These are phyloP conservation scores for Drosophila lutescens DNA, from an alignment of 2,888 invertebrate genomes.

Conservation along the genomic window DNA sequence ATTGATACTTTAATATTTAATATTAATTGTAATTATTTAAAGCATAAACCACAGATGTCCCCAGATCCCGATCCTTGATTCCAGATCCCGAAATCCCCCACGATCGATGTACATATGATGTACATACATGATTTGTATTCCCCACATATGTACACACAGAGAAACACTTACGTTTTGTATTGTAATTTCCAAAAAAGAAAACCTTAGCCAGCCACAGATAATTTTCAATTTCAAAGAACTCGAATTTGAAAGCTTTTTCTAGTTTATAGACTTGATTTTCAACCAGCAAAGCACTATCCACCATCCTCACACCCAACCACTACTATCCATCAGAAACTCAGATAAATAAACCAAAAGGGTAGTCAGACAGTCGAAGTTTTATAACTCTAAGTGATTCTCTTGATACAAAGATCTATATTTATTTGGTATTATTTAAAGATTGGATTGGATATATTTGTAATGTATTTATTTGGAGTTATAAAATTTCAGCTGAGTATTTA, in stretches of 20 bases:
- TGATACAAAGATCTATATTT: neutral
- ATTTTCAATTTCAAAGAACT: constrained; percentile 38
- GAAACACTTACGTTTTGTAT: constrained; percentile 24
- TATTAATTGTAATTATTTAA: constrained; percentile 76
- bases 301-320: constrained; percentile 18
- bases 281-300: constrained; percentile 28
- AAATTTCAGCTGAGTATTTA: neutral
- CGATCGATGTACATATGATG: constrained; percentile 26
- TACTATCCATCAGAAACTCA: neutral
- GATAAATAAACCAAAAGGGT: neutral
- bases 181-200: constrained; percentile 41
- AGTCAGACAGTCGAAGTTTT: neutral
- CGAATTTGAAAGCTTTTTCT: constrained; percentile 26
- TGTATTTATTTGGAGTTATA: neutral
- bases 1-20: constrained; percentile 55
- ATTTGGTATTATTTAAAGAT: neutral
- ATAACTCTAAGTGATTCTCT: neutral
- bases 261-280: constrained; percentile 31
- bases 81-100: neutral
- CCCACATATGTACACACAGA: constrained; percentile 7
- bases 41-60: constrained; percentile 48
- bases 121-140: constrained; percentile 10
- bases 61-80: constrained; percentile 4
- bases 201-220: constrained; percentile 23
- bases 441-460: neutral